phyloP scores from a whole-genome alignment of 2,113 vertebrate genomes.

The Dromaius novaehollandiae region DNA sequence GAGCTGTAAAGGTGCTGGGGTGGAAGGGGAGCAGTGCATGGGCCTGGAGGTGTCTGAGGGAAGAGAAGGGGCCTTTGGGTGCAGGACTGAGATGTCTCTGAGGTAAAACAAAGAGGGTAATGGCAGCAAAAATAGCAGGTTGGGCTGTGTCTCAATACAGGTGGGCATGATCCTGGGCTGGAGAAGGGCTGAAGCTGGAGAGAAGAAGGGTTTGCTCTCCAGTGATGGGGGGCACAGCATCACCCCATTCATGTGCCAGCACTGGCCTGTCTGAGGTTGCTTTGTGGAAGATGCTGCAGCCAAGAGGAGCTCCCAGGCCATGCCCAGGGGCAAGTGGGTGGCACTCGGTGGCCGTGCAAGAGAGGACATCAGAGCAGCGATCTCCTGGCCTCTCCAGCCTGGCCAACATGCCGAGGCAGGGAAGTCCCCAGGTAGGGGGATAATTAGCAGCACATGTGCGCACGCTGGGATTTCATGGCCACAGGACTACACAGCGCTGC shows the following conservation, averaged over 20 bases:
- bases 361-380: background rate
- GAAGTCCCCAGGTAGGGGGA: background rate
- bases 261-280: background rate
- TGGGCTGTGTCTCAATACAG: background rate
- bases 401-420: background rate
- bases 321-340: background rate
- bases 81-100: background rate
- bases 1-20: background rate
- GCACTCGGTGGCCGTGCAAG: background rate
- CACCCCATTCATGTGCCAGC: background rate
- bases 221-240: background rate
- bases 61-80: background rate
- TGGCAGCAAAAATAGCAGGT: background rate
- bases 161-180: background rate
- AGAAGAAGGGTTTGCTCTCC: background rate
- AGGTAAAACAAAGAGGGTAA: background rate
- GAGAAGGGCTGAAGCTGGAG: background rate
- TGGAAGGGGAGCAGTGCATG: background rate
- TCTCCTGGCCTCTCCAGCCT: fast-evolving
- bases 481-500: background rate
- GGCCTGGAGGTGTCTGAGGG: fast-evolving
- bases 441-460: background rate
- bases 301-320: background rate
- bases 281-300: background rate
- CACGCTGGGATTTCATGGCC: background rate